Percentiles rank a stretch among this genome's conserved stretches.
These are phyloP conservation scores for Darevskia nairensis DNA, from an alignment of 2,797 vertebrate species.

Conservation along the genomic window DNA sequence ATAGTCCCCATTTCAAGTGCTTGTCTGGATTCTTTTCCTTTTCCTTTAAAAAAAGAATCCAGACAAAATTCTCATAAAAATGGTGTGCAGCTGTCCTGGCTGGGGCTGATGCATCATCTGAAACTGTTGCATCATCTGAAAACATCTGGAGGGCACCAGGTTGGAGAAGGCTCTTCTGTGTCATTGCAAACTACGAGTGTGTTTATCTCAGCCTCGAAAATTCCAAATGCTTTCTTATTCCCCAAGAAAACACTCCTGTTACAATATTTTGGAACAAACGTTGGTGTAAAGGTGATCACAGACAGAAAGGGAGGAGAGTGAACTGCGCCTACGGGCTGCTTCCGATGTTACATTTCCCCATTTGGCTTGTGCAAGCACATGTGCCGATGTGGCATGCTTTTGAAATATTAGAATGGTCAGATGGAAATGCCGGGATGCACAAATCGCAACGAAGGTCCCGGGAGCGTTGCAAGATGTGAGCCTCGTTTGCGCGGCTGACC, in stretches of 20 bases:
- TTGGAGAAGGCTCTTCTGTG: neutral
- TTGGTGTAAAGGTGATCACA: neutral
- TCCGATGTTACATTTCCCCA: neutral
- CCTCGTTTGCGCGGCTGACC: constrained; percentile 11
- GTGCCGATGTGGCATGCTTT: neutral
- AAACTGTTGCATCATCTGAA: too few species aligned
- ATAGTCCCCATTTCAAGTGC: too few species aligned
- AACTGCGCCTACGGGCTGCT: neutral
- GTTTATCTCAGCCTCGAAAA: neutral
- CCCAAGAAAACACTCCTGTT: neutral
- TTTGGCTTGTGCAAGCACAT: neutral
- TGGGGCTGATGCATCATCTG: too few species aligned
- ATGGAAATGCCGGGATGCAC: neutral
- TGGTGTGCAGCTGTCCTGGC: too few species aligned
- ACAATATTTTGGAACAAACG: too few species aligned
- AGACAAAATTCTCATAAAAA: too few species aligned
- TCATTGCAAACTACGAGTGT: neutral
- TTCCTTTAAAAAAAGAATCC: too few species aligned
- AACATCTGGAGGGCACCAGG: too few species aligned
- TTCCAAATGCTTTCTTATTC: neutral
- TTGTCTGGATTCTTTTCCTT: too few species aligned
- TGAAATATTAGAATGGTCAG: constrained; percentile 8
- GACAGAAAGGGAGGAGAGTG: neutral
- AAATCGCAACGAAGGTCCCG: neutral
- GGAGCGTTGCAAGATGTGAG: neutral